Conservation (phyloP, 1,140 invertebrate genomes). For the Brachionus sp. region DNA sequence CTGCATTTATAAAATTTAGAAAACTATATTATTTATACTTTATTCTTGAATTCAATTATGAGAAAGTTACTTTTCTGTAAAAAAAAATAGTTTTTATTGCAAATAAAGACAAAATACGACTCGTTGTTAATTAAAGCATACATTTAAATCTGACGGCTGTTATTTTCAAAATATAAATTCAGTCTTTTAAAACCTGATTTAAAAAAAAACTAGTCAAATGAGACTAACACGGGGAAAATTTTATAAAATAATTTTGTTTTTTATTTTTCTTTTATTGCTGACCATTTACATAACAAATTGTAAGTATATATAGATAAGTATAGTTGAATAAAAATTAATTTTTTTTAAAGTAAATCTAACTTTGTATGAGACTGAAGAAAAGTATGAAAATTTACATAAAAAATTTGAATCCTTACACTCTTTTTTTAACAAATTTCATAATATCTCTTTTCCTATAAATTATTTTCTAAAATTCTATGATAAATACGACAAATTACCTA, state of each 20-base stretch:
- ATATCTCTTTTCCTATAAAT: conserved; percentile 45
- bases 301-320: not conserved
- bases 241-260: not conserved
- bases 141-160: no score
- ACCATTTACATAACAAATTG: conserved; percentile 11
- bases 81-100: no score
- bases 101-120: no score
- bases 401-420: not conserved
- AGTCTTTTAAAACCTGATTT: not conserved
- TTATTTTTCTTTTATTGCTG: not conserved
- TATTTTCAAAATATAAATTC: not conserved
- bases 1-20: no score
- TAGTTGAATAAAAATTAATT: not conserved
- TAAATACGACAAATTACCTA: conserved; percentile 48
- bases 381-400: not conserved
- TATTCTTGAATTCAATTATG: not conserved
- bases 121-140: no score
- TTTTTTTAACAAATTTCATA: conserved; percentile 38
- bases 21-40: no score
- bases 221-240: not conserved
- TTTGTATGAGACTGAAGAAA: conserved; percentile 34
- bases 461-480: conserved; percentile 48
- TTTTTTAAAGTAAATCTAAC: not conserved
- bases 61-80: not conserved
- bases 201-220: not conserved